Evolutionary conservation across 2,797 vertebrate species (phyloP), one percentile per base, ranked within the genome.

Genomic region (Propithecus perrieri): DNA sequence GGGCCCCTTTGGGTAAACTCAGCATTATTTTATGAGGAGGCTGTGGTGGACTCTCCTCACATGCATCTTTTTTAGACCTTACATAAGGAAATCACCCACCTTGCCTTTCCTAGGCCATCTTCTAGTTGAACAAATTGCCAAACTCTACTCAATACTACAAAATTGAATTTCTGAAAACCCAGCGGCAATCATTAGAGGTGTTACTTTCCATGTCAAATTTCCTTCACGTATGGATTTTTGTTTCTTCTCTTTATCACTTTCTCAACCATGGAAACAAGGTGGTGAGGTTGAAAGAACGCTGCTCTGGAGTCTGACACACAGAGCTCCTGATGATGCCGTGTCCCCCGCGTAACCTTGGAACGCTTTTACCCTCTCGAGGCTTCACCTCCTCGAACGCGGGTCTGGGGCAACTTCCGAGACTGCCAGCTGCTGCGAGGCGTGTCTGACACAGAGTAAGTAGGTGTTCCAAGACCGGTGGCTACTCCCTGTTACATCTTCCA

Each of bases 231-330:
- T 10, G 30, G 41, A 69, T 83, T 96, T 89, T 83, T 57, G 46
- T 93, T 94, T 93, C 69, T 93, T 87, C 76, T 90, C 59, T 79
- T 91, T 72, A 72, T 71, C 65, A 43, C 30, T 33, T 85, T 96
- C 81, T 94, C 43, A 84, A 18, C 80, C 18, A 71, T 1, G 22
- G 67, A 94, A 74, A 94, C 89, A 71, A 83, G 55, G 43, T 46
- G 50, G 28, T 15, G 46, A 89, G 17, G 28, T 57, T 0, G 1
- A 87, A 74, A 95, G 63, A 67, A 30, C 1, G 4, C 72, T 63
- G 46, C 33, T 91, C 28, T 61, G 35, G 48, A 46, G 12, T 59
- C 38, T 79, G 41, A 91, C 48, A 63, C 55, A 65, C 2, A 5
- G 14, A 13, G 2, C 9, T n/a, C 43, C 75, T 38, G 4, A 65